phyloP scores from a whole-genome alignment of 2,113 vertebrate genomes.

The Alectura lathami region DNA sequence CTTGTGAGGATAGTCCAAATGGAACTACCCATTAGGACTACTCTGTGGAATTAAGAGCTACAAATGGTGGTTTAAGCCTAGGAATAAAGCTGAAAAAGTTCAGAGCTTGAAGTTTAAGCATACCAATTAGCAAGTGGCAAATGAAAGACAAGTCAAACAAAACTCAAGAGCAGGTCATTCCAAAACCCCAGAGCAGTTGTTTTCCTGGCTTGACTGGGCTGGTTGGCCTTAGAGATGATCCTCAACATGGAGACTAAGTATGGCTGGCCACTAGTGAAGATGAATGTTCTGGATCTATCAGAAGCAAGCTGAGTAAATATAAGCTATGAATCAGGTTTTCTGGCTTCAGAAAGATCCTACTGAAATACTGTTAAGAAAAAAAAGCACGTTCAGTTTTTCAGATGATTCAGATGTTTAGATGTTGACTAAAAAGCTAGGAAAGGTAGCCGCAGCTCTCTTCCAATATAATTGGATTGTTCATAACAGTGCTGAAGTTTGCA shows the following conservation, averaged over 20 bases:
- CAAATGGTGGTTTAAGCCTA: background rate
- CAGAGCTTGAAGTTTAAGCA: background rate
- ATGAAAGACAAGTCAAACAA: background rate
- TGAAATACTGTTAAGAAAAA: slow-evolving; percentile 27
- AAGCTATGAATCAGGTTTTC: slow-evolving; percentile 11
- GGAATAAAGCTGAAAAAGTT: background rate
- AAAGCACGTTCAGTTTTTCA: background rate
- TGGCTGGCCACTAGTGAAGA: background rate
- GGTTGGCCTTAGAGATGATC: background rate
- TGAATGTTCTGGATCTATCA: background rate
- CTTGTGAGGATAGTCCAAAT: slow-evolving; percentile 28
- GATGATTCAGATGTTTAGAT: background rate
- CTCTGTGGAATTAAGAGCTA: slow-evolving; percentile 29
- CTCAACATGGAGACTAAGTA: background rate
- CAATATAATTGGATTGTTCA: background rate
- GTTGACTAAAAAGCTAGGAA: background rate
- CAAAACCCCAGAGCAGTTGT: background rate
- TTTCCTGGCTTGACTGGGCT: background rate
- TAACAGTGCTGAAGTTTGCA: background rate
- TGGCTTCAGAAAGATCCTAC: slow-evolving; percentile 23
- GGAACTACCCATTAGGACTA: slow-evolving; percentile 34
- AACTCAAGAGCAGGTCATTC: background rate
- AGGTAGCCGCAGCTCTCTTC: background rate
- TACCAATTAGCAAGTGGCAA: background rate
- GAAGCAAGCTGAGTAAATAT: slow-evolving; percentile 8